Evolutionary conservation across 2,113 vertebrate species (phyloP).

Genomic region (Megaceryle maxima): DNA sequence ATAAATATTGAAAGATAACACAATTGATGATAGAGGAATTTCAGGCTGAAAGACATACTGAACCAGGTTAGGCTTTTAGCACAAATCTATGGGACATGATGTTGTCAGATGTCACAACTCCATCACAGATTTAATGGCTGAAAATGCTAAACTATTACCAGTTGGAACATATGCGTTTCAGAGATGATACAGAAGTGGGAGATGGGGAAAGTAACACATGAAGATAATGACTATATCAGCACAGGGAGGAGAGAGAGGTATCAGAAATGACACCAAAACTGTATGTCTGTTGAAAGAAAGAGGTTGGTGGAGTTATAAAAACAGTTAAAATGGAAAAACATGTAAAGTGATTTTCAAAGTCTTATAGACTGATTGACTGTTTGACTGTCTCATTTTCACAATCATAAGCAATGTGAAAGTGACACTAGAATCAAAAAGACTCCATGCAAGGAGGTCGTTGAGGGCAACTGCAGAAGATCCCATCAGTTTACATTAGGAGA

Average conservation of each 20-base stretch:
- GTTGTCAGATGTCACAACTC: neutral
- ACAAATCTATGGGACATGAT: neutral
- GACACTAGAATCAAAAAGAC: neutral
- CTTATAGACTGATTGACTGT: neutral
- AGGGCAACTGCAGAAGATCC: neutral
- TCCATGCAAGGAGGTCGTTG: neutral
- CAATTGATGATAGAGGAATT: neutral
- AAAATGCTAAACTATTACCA: neutral
- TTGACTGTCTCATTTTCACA: neutral
- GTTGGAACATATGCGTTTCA: neutral
- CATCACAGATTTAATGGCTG: neutral
- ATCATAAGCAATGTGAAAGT: neutral
- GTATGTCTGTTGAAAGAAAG: neutral
- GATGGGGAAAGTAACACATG: rapidly evolving
- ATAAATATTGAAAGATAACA: neutral
- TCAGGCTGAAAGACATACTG: neutral
- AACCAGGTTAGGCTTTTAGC: neutral
- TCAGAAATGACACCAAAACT: neutral
- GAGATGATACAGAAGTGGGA: neutral
- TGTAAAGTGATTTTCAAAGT: neutral
- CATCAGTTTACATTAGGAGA: neutral
- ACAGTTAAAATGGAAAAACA: neutral
- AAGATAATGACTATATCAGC: neutral
- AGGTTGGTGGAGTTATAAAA: neutral
- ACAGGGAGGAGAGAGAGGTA: neutral